Base-by-base conservation (phyloP, 1,140 invertebrate species). In the Cheumatopsyche charites region DNA sequence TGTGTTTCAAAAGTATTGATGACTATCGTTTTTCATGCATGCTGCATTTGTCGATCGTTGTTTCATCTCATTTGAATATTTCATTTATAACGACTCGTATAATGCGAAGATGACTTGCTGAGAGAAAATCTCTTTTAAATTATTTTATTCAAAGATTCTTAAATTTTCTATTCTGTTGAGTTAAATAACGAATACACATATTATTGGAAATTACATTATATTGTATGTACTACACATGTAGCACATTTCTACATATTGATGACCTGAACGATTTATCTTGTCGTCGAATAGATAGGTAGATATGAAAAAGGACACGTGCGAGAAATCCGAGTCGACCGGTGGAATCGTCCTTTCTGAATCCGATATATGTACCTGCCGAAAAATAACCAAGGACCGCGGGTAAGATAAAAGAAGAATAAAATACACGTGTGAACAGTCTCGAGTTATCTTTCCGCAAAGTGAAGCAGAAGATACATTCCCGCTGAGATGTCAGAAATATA, bases 201-300 rank as follows among this genome's bases (percentile, higher is more conserved):
- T n/a, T n/a, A n/a, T n/a, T n/a, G n/a, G n/a, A n/a, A n/a, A n/a
- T n/a, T n/a, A n/a, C n/a, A n/a, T n/a, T n/a, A n/a, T n/a, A n/a
- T n/a, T n/a, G n/a, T n/a, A n/a, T n/a, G n/a, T n/a, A n/a, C n/a
- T n/a, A n/a, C n/a, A n/a, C n/a, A n/a, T n/a, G 41, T 67, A 17
- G 15, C 23, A 26, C 62, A 21, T 72, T 29, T 68, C 13, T 43
- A 12, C 19, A 52, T 55, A 73, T 73, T 65, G 63, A 55, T 42
- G 23, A 43, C 52, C 62, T 67, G 62, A 19, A 41, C 61, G 47
- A 73, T 68, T 66, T 70, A 73, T 73, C 45, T 52, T 67, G 25
- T 66, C n/a, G 47, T 29, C 61, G 42, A 13, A 36, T 45, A n/a
- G n/a, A 43, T 11, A 58, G 17, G 11, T 41, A 13, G 36, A 1